phyloP scores from a whole-genome alignment of 2,797 vertebrate genomes.

The Antennarius maculatus region DNA sequence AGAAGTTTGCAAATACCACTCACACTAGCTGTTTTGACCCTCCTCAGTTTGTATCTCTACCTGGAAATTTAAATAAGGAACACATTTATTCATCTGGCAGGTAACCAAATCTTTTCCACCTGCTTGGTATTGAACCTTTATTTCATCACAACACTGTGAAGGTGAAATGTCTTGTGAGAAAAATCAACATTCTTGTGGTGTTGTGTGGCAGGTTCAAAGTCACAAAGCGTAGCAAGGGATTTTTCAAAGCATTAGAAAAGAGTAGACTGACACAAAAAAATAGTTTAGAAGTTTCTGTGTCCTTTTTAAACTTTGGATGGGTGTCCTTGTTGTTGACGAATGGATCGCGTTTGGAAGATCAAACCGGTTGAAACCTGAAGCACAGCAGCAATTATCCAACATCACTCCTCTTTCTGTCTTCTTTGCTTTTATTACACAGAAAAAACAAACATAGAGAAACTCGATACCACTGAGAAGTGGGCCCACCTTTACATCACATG shows the following conservation, averaged over 20 bases:
- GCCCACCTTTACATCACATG: conserved; percentile 41
- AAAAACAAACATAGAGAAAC: conserved; percentile 39
- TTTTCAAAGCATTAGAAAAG: no score
- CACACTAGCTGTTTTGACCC: conserved; percentile 57
- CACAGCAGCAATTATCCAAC: not conserved
- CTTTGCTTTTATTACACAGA: conserved; percentile 36
- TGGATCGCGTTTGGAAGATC: conserved; percentile 43
- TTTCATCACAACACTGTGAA: conserved; percentile 14
- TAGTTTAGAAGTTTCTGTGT: not conserved
- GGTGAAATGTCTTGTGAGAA: conserved; percentile 27
- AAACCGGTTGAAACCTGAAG: conserved; percentile 50
- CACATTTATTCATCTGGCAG: conserved; percentile 48
- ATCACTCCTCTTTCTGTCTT: conserved; percentile 1
- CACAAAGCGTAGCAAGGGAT: not conserved
- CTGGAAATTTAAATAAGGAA: conserved; percentile 42
- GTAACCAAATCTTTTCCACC: conserved; percentile 43
- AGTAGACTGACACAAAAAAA: not conserved
- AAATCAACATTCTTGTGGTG: conserved; percentile 1
- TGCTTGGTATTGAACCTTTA: conserved; percentile 15
- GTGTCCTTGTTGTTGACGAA: conserved; percentile 20
- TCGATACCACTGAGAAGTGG: conserved; percentile 11
- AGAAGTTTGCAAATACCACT: conserved; percentile 70
- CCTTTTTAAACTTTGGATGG: not conserved
- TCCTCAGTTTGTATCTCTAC: conserved; percentile 38
- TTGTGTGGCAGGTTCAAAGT: conserved; percentile 16